These are phyloP conservation scores for Macrosteles quadrilineatus DNA, from an alignment of 1,140 invertebrate species.

Conservation along the genomic window DNA sequence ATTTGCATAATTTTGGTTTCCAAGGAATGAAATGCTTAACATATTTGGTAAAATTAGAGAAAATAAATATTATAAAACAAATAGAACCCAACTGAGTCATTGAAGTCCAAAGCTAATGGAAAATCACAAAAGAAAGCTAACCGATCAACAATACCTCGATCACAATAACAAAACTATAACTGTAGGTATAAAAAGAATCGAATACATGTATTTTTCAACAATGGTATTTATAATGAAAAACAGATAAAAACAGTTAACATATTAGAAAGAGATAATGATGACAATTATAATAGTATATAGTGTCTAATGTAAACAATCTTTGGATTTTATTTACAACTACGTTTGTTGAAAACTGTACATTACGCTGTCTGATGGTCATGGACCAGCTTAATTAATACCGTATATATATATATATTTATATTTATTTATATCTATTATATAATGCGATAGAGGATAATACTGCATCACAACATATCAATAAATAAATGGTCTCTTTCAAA, in stretches of 20 bases:
- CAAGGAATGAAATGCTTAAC: too few species aligned
- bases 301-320: slow-evolving; percentile 33
- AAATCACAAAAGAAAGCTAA: neutral
- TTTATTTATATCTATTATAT: slow-evolving; percentile 23
- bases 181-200: neutral
- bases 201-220: slow-evolving; percentile 1
- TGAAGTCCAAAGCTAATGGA: neutral
- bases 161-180: slow-evolving; percentile 11
- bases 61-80: too few species aligned
- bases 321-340: slow-evolving; percentile 34
- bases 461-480: slow-evolving; percentile 23
- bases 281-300: slow-evolving; percentile 26
- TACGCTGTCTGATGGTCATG: neutral
- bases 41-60: too few species aligned
- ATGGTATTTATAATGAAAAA: slow-evolving; percentile 1
- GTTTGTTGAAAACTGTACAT: slow-evolving; percentile 26
- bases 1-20: too few species aligned
- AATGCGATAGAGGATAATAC: slow-evolving; percentile 23
- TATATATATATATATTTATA: slow-evolving; percentile 23
- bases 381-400: neutral
- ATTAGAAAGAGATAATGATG: slow-evolving; percentile 26
- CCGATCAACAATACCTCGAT: neutral
- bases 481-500: slow-evolving; percentile 17
- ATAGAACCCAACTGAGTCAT: too few species aligned
- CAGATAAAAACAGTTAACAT: slow-evolving; percentile 22